phyloP scores from a whole-genome alignment of 1,140 invertebrate genomes.

The Anastrepha ludens region DNA sequence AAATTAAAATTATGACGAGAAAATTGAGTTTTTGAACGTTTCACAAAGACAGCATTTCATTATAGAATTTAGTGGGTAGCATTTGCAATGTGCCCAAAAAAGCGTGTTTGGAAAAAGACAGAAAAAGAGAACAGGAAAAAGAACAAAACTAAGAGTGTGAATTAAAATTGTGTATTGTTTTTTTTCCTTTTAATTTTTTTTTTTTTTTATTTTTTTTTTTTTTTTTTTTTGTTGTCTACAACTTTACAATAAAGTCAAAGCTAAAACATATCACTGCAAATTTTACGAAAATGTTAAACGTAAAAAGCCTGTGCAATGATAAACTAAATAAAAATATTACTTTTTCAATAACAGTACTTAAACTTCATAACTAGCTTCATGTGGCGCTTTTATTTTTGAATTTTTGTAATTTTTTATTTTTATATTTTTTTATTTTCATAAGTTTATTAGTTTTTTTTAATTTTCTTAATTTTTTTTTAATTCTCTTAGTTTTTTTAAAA shows the following conservation, averaged over 20 bases:
- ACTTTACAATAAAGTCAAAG: neutral
- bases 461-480: neutral
- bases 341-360: too few species aligned
- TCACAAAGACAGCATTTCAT: neutral
- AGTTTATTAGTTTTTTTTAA: neutral
- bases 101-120: neutral
- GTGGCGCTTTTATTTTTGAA: neutral
- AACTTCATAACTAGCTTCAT: too few species aligned
- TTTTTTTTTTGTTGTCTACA: neutral
- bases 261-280: neutral
- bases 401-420: neutral
- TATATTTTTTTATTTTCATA: neutral
- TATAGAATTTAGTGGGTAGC: neutral
- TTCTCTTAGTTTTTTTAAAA: neutral
- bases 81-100: neutral
- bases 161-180: neutral
- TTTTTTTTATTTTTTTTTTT: too few species aligned
- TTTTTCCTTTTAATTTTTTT: too few species aligned
- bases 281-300: neutral
- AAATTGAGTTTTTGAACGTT: neutral
- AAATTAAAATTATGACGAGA: too few species aligned
- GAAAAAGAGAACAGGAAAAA: slow-evolving; percentile 4
- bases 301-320: neutral
- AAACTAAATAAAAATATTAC: too few species aligned
- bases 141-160: neutral